Conservation (phyloP, 1,140 invertebrate species). For the Aphis craccivora region DNA sequence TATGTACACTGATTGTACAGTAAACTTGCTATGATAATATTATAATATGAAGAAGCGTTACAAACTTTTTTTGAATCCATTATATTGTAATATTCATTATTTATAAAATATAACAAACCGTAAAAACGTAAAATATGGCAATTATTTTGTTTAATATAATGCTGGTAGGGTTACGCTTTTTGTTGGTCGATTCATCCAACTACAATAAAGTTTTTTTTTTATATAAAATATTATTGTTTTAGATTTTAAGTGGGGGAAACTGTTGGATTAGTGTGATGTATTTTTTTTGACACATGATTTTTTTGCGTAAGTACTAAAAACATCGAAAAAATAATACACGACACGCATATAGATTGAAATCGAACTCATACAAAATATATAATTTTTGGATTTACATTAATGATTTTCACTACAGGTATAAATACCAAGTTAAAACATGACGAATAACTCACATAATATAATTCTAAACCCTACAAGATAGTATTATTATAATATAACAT, state of each 20-base stretch:
- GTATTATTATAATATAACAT: not conserved
- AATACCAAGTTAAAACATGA: not conserved
- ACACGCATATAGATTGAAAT: not conserved
- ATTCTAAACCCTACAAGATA: not conserved
- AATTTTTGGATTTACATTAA: not conserved
- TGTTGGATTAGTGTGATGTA: not conserved
- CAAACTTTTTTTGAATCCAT: not conserved
- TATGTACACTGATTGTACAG: not conserved
- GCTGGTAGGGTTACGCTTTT: not conserved
- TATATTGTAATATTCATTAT: not conserved
- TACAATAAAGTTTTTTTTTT: not conserved
- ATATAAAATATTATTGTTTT: not conserved
- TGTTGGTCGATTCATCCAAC: not conserved
- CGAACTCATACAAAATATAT: not conserved
- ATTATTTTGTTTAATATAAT: not conserved
- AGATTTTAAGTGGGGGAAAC: not conserved
- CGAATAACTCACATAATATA: not conserved
- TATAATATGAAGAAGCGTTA: not conserved
- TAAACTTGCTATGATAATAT: not conserved
- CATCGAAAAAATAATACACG: not conserved
- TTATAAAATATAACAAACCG: not conserved
- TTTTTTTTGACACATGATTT: not conserved
- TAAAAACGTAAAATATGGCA: not conserved
- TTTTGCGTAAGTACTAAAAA: not conserved
- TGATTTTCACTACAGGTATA: not conserved